Conservation (phyloP, 2,113 vertebrate genomes). For the Motacilla alba region DNA sequence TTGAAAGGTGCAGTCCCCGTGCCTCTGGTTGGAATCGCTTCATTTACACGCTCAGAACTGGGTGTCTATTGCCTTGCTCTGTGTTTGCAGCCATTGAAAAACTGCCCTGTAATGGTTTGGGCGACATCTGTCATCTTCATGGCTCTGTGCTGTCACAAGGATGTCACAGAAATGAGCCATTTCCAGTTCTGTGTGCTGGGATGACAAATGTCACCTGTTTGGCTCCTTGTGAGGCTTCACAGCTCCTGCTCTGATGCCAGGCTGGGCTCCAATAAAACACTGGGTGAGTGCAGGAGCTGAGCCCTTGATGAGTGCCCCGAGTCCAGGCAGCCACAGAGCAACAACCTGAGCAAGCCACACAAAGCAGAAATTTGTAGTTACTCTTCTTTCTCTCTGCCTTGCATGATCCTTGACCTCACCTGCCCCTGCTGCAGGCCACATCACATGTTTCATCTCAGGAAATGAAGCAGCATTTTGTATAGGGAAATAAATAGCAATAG, state of each 20-base stretch:
- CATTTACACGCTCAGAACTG: neutral
- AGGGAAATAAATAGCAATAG: neutral
- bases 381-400: neutral
- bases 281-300: neutral
- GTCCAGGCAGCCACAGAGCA: neutral
- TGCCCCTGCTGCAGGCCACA: neutral
- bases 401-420: neutral
- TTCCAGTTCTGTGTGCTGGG: neutral
- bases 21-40: neutral
- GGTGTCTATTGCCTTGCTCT: neutral
- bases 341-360: neutral
- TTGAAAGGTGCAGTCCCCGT: neutral
- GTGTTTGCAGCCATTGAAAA: neutral
- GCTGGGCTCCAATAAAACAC: neutral
- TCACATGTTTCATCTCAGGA: neutral
- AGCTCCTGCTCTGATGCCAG: neutral
- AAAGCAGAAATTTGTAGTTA: neutral
- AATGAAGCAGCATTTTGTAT: neutral
- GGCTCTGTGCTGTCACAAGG: neutral
- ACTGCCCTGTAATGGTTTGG: neutral
- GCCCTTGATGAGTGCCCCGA: accelerated
- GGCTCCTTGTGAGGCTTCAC: neutral
- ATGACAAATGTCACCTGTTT: neutral
- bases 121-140: neutral
- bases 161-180: neutral